A percentile compares a stretch with the other conserved stretches of the same genome.
phyloP scores from a whole-genome alignment of 2,888 invertebrate genomes.

The Drosophila quinaria region DNA sequence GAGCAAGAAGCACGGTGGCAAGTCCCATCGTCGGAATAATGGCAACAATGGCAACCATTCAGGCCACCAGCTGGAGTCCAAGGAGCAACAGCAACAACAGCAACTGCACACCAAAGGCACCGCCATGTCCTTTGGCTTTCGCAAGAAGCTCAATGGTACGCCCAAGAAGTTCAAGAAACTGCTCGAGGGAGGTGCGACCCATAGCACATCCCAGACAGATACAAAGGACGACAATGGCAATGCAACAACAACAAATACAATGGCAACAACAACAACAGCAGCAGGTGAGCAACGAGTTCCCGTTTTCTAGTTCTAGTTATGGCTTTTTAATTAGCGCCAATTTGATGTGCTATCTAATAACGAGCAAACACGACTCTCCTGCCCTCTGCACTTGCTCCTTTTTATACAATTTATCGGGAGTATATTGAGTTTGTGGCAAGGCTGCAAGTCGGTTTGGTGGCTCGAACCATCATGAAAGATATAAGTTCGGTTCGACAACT shows the following conservation, averaged over 20 bases:
- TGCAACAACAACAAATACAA: slow-evolving; percentile 42
- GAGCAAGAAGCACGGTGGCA: slow-evolving; percentile 83
- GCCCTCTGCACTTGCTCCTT: not conserved
- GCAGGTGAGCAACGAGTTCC: slow-evolving; percentile 70
- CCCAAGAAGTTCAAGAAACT: slow-evolving; percentile 85
- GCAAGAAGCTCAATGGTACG: slow-evolving; percentile 88
- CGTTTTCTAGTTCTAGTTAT: slow-evolving; percentile 27
- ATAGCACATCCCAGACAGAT: slow-evolving; percentile 33
- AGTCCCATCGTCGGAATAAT: slow-evolving; percentile 60
- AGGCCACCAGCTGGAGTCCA: slow-evolving; percentile 11
- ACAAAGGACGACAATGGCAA: slow-evolving; percentile 85
- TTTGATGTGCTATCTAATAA: slow-evolving; percentile 41
- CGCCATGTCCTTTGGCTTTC: slow-evolving; percentile 94
- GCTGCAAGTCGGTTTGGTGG: too few species aligned
- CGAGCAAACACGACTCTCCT: slow-evolving; percentile 44
- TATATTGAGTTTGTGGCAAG: not conserved
- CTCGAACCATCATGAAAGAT: too few species aligned
- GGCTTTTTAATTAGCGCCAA: slow-evolving; percentile 62
- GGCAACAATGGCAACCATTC: slow-evolving; percentile 60
- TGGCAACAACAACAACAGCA: not conserved
- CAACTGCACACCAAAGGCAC: slow-evolving; percentile 87
- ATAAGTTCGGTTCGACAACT: too few species aligned
- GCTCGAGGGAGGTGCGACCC: slow-evolving; percentile 57
- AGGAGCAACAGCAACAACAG: slow-evolving; percentile 38
- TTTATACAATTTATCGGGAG: not conserved